Evolutionary conservation across 2,888 invertebrate species (phyloP).

Genomic region (Caenorhabditis wallacei): DNA sequence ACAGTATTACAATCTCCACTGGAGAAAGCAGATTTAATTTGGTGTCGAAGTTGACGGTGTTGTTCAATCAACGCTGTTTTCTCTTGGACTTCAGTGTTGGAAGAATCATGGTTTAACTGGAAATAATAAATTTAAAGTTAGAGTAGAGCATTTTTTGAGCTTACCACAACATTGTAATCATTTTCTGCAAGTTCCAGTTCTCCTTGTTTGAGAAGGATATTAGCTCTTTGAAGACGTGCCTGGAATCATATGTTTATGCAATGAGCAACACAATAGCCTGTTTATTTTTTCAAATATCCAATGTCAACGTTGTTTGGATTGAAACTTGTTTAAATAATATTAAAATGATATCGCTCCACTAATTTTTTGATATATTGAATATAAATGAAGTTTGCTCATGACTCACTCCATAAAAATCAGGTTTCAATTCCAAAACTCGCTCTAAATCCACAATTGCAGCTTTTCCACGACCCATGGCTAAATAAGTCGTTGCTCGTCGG

Average conservation of each 20-base stretch:
- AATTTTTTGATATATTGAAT: too few species aligned
- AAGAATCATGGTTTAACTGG: constrained; percentile 88
- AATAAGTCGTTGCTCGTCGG: constrained; percentile 85
- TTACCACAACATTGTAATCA: constrained; percentile 79
- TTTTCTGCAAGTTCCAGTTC: constrained; percentile 76
- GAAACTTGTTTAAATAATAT: too few species aligned
- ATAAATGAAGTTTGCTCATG: too few species aligned
- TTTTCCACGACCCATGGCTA: constrained; percentile 79
- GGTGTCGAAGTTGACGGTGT: constrained; percentile 84
- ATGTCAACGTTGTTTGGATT: too few species aligned
- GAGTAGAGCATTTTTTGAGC: too few species aligned
- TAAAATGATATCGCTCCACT: too few species aligned
- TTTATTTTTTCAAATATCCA: too few species aligned
- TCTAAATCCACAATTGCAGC: constrained; percentile 96
- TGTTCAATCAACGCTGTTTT: constrained; percentile 88
- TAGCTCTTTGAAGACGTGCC: constrained; percentile 90
- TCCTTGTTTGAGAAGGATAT: constrained; percentile 92
- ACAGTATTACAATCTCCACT: constrained; percentile 86
- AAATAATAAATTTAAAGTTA: constrained; percentile 48
- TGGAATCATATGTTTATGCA: constrained; percentile 79
- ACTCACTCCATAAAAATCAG: constrained; percentile 94
- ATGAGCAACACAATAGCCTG: not conserved
- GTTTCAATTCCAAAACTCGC: constrained; percentile 93
- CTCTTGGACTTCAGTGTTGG: constrained; percentile 89
- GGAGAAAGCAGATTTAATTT: constrained; percentile 63